These are phyloP conservation scores for Bubo bubo DNA, from an alignment of 2,113 vertebrate species.

Conservation along the genomic window DNA sequence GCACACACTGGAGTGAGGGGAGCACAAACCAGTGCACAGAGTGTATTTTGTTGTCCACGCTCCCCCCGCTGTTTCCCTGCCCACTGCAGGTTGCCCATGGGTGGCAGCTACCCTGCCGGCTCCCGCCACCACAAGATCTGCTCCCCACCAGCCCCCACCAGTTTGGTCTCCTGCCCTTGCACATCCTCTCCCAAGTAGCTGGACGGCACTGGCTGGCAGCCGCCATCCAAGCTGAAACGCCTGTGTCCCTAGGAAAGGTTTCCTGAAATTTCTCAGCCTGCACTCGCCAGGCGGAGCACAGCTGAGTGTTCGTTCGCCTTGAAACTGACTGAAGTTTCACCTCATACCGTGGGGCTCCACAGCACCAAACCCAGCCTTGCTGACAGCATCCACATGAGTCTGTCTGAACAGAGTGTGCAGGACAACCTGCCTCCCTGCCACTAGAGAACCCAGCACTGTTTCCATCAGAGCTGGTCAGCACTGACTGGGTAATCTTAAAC, in stretches of 20 bases:
- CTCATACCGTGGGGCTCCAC: fast-evolving
- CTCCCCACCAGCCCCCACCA: neutral
- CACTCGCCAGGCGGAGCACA: neutral
- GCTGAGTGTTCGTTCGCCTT: neutral
- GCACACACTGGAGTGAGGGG: fast-evolving
- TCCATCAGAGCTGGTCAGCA: neutral
- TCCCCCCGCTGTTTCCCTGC: fast-evolving
- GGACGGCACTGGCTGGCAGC: neutral
- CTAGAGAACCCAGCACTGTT: neutral
- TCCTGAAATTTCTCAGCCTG: neutral
- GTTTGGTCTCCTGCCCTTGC: neutral
- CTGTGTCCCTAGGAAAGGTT: neutral
- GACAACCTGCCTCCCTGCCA: neutral
- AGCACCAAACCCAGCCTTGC: neutral
- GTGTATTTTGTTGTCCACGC: neutral
- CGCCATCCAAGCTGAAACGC: neutral
- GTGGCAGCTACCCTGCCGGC: neutral
- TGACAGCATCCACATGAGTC: neutral
- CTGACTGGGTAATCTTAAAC: neutral
- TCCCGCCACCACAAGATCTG: neutral
- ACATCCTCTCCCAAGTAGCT: neutral
- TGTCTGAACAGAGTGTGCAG: fast-evolving
- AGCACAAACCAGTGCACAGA: neutral
- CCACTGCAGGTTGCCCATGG: fast-evolving
- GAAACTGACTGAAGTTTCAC: neutral